Base-by-base conservation (phyloP, 2,888 invertebrate genomes). In the Hecatera dysodea region DNA sequence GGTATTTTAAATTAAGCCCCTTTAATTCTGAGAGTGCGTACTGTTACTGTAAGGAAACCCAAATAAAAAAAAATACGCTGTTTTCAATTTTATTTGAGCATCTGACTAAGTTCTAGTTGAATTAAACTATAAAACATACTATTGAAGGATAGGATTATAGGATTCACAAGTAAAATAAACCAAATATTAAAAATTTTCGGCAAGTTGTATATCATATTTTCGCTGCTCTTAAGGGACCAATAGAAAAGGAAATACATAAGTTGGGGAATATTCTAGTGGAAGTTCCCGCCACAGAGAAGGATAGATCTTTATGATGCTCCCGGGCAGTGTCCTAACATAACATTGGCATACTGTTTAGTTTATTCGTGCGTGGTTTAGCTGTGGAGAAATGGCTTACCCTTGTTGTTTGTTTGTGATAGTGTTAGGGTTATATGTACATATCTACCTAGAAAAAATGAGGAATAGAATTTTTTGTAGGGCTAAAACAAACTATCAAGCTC, bases 301-400 rank as follows among this genome's bases (percentile, higher is more conserved):
- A 56, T 55, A 39, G 12, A 39, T 50, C 9, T 55, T 46, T 64
- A 60, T 33, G 29, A n/a, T 27, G 17, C 64, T 64, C 36, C 3
- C 4, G 60, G 68, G 64, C 42, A 24, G 12, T 64, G 8, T 68
- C 44, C 59, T 53, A 60, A 48, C 27, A 64, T 12, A 63, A 67
- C 22, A 68, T 36, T 50, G 27, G 17, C n/a, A 22, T 48, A 68
- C 17, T 36, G 44, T 46, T 62, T 29, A 62, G 36, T 52, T 52
- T 44, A 27, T 39, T 63, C 24, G 46, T 57, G n/a, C 22, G 62
- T 27, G 29, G 46, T 46, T 29, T 46, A 27, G 7, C 19, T 22
- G 36, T 22, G 22, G 7, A 8, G 12, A 22, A 29, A 56, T 11
- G 24, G 22, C 42, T 55, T 8, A 12, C 12, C 8, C 27, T 11